Conservation (phyloP, 1,140 invertebrate species). For the Eupeodes corollae region DNA sequence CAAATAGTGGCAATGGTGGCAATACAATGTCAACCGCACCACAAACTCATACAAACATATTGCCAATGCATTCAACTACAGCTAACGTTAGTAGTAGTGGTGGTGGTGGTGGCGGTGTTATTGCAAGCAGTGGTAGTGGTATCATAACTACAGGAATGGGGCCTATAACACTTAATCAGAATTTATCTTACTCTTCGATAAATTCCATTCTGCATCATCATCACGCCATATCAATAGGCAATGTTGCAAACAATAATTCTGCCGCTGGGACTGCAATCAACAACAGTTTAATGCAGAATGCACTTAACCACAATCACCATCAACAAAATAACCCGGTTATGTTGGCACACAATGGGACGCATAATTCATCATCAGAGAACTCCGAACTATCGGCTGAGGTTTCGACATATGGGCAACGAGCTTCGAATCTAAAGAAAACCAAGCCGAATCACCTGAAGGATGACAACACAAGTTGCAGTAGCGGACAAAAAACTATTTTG, state of each 20-base stretch:
- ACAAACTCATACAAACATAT: neutral
- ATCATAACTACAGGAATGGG: neutral
- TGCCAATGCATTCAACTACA: constrained; percentile 6
- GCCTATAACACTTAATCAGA: too few relatives aligned
- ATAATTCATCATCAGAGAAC: constrained; percentile 30
- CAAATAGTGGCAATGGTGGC: neutral
- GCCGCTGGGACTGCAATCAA: too few relatives aligned
- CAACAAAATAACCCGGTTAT: too few relatives aligned
- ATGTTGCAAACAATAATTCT: too few relatives aligned
- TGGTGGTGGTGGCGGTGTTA: neutral
- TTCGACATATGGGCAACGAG: constrained; percentile 11
- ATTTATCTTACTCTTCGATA: too few relatives aligned
- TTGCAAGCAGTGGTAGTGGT: constrained; percentile 7
- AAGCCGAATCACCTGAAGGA: neutral
- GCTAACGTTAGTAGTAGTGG: constrained; percentile 9
- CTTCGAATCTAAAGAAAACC: constrained; percentile 26
- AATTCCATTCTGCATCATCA: too few relatives aligned
- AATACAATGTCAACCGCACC: neutral
- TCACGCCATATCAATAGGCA: too few relatives aligned
- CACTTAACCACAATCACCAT: too few relatives aligned
- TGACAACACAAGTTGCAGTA: constrained; percentile 28
- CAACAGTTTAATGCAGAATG: too few relatives aligned
- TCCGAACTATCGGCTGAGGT: constrained; percentile 26
- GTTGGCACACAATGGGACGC: neutral
- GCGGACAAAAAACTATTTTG: constrained; percentile 31